Base-by-base conservation (phyloP, 2,113 vertebrate genomes). In the Coreoperca whiteheadi region DNA sequence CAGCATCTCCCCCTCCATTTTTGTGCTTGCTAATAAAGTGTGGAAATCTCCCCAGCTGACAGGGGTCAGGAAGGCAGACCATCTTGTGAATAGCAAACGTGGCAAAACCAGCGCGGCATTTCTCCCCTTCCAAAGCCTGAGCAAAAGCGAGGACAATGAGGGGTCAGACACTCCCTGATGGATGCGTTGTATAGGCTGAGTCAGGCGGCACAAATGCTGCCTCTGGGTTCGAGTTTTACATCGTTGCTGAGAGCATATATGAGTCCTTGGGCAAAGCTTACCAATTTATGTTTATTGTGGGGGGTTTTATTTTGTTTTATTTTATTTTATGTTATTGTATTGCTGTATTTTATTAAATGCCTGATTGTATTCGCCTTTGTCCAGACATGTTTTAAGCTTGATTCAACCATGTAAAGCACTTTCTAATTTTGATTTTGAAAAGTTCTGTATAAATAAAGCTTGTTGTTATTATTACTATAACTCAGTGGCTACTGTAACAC, bases 131-230 rank as follows among this genome's bases (percentile, higher is more conserved):
- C 59, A 69, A 85, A 81, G 65, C 39, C 61, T 12, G 20, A 66
- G 70, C 8, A 74, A 81, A 81, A 83, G 25, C 41, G 23, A 65
- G 46, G 46, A 54, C 56, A 65, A 43, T 51, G 69, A 82, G 74
- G 48, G 74, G 63, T 78, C 70, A 37, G 72, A 90, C 78, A 51
- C 74, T 61, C 28, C 51, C 56, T 72, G 83, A 70, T 86, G 79
- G 74, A 77, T 75, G 71, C 28, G 46, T 43, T 74, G 70, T 41
- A 39, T 30, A 51, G 74, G 39, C 21, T 46, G 66, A 89, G 75
- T 81, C 72, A 81, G 59, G 61, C 59, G 50, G 34, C 83, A 77
- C 39, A 81, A 66, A 83, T 23, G 25, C 76, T 30, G 59, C 73
- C 74, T 72, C 39, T 68, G 50, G 69, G 48, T 71, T 83, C 74